Conservation (phyloP, 2,797 vertebrate species). For the Lepus oiostolus region DNA sequence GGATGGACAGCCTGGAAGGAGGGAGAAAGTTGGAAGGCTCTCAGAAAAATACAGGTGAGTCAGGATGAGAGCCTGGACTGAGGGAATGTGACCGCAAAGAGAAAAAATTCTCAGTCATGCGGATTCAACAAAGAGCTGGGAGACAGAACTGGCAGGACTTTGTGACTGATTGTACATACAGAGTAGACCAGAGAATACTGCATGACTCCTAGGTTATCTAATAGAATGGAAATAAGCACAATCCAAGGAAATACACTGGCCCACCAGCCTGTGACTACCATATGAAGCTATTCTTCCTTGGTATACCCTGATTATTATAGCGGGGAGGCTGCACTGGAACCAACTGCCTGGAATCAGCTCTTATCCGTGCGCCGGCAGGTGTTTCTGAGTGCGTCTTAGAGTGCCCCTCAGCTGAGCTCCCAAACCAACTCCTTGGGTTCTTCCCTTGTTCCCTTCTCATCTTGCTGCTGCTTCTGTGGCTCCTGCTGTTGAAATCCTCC, state of each 20-base stretch:
- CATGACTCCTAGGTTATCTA: background rate
- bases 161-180: background rate
- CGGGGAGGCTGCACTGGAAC: background rate
- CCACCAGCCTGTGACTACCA: background rate
- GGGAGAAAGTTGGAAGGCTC: background rate
- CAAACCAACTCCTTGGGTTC: conserved; percentile 14
- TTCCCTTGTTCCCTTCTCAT: conserved; percentile 13
- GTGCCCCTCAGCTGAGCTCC: background rate
- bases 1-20: background rate
- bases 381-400: background rate
- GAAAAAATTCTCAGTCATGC: background rate
- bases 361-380: background rate
- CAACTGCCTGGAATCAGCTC: background rate
- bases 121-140: background rate
- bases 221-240: background rate
- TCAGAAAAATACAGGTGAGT: background rate
- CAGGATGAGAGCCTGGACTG: background rate
- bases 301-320: background rate
- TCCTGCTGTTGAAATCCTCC: background rate
- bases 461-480: background rate
- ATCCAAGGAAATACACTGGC: background rate
- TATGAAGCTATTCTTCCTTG: background rate
- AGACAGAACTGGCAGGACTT: background rate
- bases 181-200: background rate
- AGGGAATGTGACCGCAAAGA: background rate